A percentile compares a stretch with the other conserved stretches of the same genome.
Evolutionary conservation across 30 jellyfish, hydroid and myxozoan species (phyloP).

Genomic region (Hydractinia echinata): DNA sequence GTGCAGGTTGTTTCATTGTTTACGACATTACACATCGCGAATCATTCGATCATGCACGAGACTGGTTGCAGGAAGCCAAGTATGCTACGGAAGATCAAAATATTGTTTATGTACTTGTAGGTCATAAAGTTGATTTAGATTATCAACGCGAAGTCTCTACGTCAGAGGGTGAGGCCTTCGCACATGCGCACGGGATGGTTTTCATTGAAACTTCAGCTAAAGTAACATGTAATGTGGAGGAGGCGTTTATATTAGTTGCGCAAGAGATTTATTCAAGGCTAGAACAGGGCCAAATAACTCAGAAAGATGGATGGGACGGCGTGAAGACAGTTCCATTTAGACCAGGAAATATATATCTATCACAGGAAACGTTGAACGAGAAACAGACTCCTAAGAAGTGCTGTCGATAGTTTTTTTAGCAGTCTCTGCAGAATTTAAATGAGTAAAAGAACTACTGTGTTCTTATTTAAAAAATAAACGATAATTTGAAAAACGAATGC

Average conservation of each 20-base stretch:
- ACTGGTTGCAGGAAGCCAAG: conserved; percentile 92
- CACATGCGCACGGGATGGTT: conserved; percentile 85
- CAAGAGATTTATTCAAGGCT: conserved; percentile 67
- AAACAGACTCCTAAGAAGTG: conserved; percentile 20
- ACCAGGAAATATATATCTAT: conserved; percentile 68
- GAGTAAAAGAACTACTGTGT: too few relatives aligned
- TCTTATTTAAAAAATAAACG: too few relatives aligned
- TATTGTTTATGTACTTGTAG: conserved; percentile 70
- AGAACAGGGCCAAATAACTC: conserved; percentile 78
- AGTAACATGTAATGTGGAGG: conserved; percentile 81
- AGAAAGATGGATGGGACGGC: conserved; percentile 97
- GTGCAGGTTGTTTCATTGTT: conserved; percentile 92
- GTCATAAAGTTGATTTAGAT: conserved; percentile 91
- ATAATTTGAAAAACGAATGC: too few relatives aligned
- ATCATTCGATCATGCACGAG: conserved; percentile 86
- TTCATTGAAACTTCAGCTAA: conserved; percentile 97
- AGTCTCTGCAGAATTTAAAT: too few relatives aligned
- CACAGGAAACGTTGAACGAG: conserved; percentile 57
- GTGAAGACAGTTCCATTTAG: conserved; percentile 83
- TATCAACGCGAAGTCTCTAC: conserved; percentile 89
- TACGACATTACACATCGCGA: conserved; percentile 88
- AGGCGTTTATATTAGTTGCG: conserved; percentile 67
- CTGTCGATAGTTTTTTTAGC: conserved; percentile 14
- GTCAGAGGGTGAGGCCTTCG: conserved; percentile 98
- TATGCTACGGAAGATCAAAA: conserved; percentile 89